phyloP scores from a whole-genome alignment of 1,140 invertebrate genomes.

The Camponotus vicinus region DNA sequence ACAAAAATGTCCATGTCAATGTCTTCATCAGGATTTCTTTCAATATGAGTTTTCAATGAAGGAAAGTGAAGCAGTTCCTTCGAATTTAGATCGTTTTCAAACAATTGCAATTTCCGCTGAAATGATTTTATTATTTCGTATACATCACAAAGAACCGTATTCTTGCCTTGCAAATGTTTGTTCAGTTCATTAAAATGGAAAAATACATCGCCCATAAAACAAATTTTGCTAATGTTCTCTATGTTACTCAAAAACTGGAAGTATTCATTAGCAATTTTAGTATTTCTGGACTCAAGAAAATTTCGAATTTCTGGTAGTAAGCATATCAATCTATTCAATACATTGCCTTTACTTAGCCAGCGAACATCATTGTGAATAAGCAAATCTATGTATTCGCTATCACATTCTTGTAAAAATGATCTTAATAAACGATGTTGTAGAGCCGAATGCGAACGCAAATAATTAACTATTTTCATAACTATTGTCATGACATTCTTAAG shows the following conservation, averaged over 20 bases:
- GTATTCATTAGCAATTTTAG: not conserved
- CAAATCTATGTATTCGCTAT: not conserved
- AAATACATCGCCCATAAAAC: not conserved
- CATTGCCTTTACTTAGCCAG: not conserved
- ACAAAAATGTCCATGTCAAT: no score
- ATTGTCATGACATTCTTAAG: no score
- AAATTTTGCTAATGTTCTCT: not conserved
- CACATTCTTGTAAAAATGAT: not conserved
- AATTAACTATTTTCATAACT: no score
- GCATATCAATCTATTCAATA: not conserved
- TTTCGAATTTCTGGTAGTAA: not conserved
- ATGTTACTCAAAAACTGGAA: not conserved
- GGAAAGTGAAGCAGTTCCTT: not conserved
- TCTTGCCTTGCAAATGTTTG: not conserved
- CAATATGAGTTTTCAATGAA: conserved; percentile 7
- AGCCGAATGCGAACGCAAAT: no score
- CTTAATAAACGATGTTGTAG: not conserved
- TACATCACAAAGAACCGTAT: not conserved
- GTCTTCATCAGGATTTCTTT: not conserved
- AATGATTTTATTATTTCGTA: not conserved
- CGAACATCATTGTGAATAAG: not conserved
- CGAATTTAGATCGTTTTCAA: not conserved
- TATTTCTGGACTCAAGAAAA: not conserved
- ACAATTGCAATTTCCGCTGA: not conserved
- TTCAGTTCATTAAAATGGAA: not conserved